phyloP scores from a whole-genome alignment of 2,888 invertebrate species.

The Hydrotaea diabolus region DNA sequence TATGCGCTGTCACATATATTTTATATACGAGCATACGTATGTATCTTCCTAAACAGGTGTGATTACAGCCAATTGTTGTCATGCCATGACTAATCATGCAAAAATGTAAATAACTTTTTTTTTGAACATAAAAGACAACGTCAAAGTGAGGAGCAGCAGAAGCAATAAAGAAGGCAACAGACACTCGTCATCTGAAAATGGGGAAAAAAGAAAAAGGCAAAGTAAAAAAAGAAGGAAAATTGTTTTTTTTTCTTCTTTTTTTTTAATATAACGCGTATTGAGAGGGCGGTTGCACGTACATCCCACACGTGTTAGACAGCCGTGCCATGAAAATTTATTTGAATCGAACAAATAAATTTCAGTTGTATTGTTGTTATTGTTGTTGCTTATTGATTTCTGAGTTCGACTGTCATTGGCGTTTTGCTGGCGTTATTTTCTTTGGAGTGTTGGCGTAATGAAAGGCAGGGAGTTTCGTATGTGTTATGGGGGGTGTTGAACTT shows the following conservation, averaged over 20 bases:
- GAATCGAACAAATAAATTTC: constrained; percentile 26
- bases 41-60: constrained; percentile 50
- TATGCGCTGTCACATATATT: too few relatives aligned
- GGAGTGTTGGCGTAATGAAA: not conserved
- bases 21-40: not conserved
- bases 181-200: too few relatives aligned
- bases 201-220: too few relatives aligned
- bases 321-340: constrained; percentile 9
- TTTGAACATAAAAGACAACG: not conserved
- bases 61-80: constrained; percentile 47
- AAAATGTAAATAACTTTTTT: constrained; percentile 37
- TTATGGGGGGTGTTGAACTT: not conserved
- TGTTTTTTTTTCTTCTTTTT: too few relatives aligned
- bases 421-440: not conserved
- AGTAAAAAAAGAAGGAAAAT: too few relatives aligned
- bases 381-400: constrained; percentile 38
- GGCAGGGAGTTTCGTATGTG: not conserved
- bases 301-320: too few relatives aligned
- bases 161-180: too few relatives aligned
- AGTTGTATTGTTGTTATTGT: not conserved
- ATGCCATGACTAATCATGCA: constrained; percentile 51
- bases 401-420: not conserved
- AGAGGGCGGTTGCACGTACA: too few relatives aligned
- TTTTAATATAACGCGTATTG: too few relatives aligned
- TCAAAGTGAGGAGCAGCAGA: not conserved